Base-by-base conservation (phyloP, 2,888 invertebrate species). In the Nysson spinosus region DNA sequence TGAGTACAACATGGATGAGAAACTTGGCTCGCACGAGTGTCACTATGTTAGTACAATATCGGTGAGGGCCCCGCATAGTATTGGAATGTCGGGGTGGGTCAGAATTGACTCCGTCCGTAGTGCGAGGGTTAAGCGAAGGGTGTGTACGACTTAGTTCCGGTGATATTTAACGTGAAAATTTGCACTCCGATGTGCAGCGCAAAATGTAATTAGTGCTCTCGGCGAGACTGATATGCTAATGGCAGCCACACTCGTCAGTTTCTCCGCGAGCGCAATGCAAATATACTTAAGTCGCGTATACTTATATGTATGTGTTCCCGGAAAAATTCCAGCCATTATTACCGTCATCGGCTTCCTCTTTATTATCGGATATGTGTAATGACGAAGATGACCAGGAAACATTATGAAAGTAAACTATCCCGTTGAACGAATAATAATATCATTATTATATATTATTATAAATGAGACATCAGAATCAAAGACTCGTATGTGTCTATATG, bases 301-400 rank as follows among this genome's bases (percentile, higher is more conserved):
- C 7, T n/a, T 44, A 7, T 6, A n/a, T 17, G 39, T 46, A 51
- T 49, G 24, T n/a, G 26, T 58, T 40, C 16, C 20, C 16, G 26
- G 46, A 40, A 46, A 44, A 51, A 26, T 35, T n/a, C n/a, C n/a
- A 58, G 24, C 32, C 12, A 14, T 39, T 40, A 28, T 58, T 19
- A 19, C 3, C 14, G 40, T 14, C 7, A 14, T 3, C 5, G 34
- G 20, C 17, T 9, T 3, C 16, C 12, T 7, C 4, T 7, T 7
- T 24, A 7, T 39, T 14, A 22, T 16, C 16, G 20, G 17, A 5
- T 34, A 5, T 26, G 19, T 24, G 12, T 16, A 4, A 7, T 14
- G 7, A 4, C 3, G 34, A 34, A 34, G 5, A 14, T 4, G 34
- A 1, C 9, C 1, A 12, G 16, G 9, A 6, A 14, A 34, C 7